Conservation (phyloP, 2,888 invertebrate genomes). For the Dryococelus australis region DNA sequence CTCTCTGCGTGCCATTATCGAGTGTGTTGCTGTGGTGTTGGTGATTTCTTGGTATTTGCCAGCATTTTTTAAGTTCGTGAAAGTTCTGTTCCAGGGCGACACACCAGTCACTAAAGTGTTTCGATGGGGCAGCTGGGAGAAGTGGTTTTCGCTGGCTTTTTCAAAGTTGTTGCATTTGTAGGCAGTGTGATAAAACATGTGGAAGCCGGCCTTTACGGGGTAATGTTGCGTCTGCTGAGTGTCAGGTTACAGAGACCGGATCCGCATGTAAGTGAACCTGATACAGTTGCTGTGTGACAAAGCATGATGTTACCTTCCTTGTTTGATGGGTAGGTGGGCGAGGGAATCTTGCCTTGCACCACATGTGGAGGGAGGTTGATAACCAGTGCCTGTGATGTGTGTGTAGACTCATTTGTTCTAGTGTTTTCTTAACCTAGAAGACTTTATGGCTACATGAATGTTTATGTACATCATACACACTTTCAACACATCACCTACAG, state of each 20-base stretch:
- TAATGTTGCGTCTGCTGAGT: slow-evolving; percentile 1
- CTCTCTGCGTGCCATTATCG: background rate
- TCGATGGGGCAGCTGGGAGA: background rate
- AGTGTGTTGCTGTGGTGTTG: background rate
- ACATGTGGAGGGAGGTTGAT: too few species aligned
- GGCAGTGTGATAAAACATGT: background rate
- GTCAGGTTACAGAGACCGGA: background rate
- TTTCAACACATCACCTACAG: too few species aligned
- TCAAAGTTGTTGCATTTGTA: background rate
- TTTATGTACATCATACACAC: too few species aligned
- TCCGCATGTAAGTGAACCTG: background rate
- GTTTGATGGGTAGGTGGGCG: background rate
- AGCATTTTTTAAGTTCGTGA: too few species aligned
- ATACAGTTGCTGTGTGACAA: background rate
- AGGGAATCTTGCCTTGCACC: background rate
- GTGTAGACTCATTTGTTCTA: too few species aligned
- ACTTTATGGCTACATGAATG: too few species aligned
- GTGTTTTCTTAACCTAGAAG: too few species aligned
- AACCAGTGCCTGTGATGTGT: too few species aligned
- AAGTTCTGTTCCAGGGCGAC: background rate
- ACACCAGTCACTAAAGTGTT: background rate
- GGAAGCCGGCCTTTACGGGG: background rate
- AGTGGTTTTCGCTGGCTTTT: background rate
- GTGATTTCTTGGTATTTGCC: background rate
- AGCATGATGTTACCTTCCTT: background rate